These are phyloP conservation scores for Anguilla megastoma DNA, from an alignment of 2,797 vertebrate genomes.

Conservation along the genomic window DNA sequence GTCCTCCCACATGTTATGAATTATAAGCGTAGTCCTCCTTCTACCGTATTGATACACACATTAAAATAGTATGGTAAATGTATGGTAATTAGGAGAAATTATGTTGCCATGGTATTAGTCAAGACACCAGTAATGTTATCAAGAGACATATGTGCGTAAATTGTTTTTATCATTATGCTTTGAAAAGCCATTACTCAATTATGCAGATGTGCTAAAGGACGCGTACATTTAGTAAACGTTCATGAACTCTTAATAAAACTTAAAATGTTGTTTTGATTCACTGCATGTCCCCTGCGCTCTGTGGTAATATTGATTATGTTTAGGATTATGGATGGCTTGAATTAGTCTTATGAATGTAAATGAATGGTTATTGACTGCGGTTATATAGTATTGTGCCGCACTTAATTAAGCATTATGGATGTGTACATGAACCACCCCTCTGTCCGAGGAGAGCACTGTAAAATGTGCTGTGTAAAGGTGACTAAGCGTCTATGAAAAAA, in stretches of 20 bases:
- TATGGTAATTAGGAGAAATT: background rate
- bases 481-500: background rate
- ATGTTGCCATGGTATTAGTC: background rate
- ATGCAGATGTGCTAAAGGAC: background rate
- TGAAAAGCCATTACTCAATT: background rate
- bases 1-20: background rate
- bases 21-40: background rate
- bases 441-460: background rate
- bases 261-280: background rate
- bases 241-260: slow-evolving; percentile 6
- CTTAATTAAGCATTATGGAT: background rate
- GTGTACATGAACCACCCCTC: background rate
- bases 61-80: background rate
- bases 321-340: background rate
- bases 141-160: background rate
- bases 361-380: background rate
- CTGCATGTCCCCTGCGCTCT: background rate
- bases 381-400: background rate
- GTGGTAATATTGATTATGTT: background rate
- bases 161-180: background rate
- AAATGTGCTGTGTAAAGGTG: background rate
- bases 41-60: background rate
- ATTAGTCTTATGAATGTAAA: background rate
- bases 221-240: background rate
- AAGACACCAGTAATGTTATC: background rate